Base-by-base conservation (phyloP, 2,888 invertebrate species). In the Brachypterus glaber region DNA sequence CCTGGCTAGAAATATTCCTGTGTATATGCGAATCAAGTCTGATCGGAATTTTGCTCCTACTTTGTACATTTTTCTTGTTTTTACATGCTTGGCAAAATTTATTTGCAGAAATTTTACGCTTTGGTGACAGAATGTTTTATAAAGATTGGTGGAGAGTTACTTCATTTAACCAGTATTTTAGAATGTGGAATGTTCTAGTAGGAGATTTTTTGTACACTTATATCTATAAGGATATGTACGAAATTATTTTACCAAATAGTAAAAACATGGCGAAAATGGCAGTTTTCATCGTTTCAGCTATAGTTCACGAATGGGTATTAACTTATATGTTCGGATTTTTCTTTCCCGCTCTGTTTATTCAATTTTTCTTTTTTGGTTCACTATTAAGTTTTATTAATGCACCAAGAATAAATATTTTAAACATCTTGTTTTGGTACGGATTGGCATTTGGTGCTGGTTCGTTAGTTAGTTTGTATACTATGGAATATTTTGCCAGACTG, bases 101-200 rank as follows among this genome's bases (percentile, higher is more conserved):
- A 13, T 88, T 83, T 55, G 86, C 91, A 0, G 96, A 97, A 64
- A 71, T 93, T 65, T 63, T 93, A 43, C 75, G 74, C 42, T 97
- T 96, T 62, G 85, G 78, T 4, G 90, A 96, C 69, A 66, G 93
- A 58, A 72, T 82, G 71, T 82, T 89, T 71, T 79, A 90, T 59
- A 76, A 77, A 80, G 89, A 89, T 56, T 96, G 95, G 95, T 96
- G 95, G 96, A 92, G 87, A 36, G 77, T 82, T 2, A 78, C 80
- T 1, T 78, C 79, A n/a, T 92, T 81, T 63, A 77, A 79, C 0
- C 72, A 70, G 9, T 96, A 82, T 64, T 95, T 88, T 63, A 77
- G 92, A n/a, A 84, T 84, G 3, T 96, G 96, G 96, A 97, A 97
- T 63, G 76, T 88, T 11, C 82, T 95, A 0, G 92, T 96, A 0